Conservation (phyloP, 2,797 vertebrate species). For the Fundulus diaphanus region DNA sequence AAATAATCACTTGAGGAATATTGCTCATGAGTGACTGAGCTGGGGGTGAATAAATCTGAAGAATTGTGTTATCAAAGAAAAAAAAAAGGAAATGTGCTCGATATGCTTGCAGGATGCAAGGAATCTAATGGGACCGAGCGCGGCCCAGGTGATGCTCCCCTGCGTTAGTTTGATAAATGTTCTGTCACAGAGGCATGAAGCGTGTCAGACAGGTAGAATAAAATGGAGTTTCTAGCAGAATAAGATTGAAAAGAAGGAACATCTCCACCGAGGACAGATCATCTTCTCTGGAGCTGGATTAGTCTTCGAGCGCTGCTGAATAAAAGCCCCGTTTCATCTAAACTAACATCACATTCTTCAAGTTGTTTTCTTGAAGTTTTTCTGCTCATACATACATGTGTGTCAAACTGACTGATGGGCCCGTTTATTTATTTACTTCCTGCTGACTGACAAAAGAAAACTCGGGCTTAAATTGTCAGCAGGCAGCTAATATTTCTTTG, state of each 20-base stretch:
- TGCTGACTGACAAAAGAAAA: conserved; percentile 68
- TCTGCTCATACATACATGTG: conserved; percentile 35
- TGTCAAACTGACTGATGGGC: conserved; percentile 56
- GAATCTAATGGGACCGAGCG: conserved; percentile 25
- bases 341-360: conserved; percentile 30
- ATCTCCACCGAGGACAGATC: neutral
- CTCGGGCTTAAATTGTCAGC: conserved; percentile 64
- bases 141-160: conserved; percentile 4
- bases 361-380: conserved; percentile 37
- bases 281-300: conserved; percentile 8
- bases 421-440: conserved; percentile 68
- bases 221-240: neutral
- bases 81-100: conserved; percentile 21
- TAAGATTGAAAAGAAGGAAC: neutral
- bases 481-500: conserved; percentile 62
- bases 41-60: conserved; percentile 26
- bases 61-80: conserved; percentile 20
- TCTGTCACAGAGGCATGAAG: conserved; percentile 22
- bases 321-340: conserved; percentile 15
- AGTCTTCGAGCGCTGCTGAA: neutral
- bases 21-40: conserved; percentile 39
- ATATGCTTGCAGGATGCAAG: conserved; percentile 21
- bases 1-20: conserved; percentile 57
- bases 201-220: conserved; percentile 8
- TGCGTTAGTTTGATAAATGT: conserved; percentile 21